Conservation (phyloP, 2,797 vertebrate species). For the Lateolabrax maculatus region DNA sequence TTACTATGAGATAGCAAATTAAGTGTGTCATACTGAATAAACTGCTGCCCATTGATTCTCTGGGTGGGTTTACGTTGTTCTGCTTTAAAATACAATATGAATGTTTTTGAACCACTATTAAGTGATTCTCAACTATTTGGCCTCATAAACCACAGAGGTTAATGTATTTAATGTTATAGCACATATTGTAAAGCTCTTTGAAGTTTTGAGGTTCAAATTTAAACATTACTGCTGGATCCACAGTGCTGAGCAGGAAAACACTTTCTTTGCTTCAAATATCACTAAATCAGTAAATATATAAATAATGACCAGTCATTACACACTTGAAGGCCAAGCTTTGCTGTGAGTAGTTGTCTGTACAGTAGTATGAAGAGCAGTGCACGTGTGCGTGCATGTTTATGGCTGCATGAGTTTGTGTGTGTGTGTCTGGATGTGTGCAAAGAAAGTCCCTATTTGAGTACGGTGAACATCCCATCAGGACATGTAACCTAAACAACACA, state of each 20-base stretch:
- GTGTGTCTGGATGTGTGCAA: slow-evolving; percentile 40
- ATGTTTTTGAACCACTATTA: background rate
- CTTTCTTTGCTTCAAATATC: slow-evolving; percentile 16
- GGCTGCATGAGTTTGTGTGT: slow-evolving; percentile 13
- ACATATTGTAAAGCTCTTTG: background rate
- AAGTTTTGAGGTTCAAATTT: slow-evolving; percentile 30
- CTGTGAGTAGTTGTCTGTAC: slow-evolving; percentile 26
- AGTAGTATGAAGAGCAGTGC: slow-evolving; percentile 18
- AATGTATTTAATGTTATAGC: slow-evolving; percentile 15
- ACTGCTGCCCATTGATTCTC: background rate
- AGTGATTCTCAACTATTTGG: slow-evolving; percentile 6
- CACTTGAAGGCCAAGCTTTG: slow-evolving; percentile 47
- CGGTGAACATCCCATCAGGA: slow-evolving; percentile 78
- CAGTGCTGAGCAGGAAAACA: background rate
- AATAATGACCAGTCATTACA: slow-evolving; percentile 33
- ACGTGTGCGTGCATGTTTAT: slow-evolving; percentile 10
- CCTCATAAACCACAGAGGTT: background rate
- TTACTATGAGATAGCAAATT: too few species aligned
- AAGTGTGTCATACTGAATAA: too few species aligned
- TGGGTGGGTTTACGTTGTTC: background rate
- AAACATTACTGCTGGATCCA: background rate
- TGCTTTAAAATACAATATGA: background rate
- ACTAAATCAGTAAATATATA: slow-evolving; percentile 25
- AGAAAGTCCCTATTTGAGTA: slow-evolving; percentile 74
- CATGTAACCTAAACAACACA: slow-evolving; percentile 82